Percentiles rank a stretch among this genome's conserved stretches.
Evolutionary conservation across 2,113 vertebrate genomes (phyloP).

Genomic region (Microcebus lehilahytsara): DNA sequence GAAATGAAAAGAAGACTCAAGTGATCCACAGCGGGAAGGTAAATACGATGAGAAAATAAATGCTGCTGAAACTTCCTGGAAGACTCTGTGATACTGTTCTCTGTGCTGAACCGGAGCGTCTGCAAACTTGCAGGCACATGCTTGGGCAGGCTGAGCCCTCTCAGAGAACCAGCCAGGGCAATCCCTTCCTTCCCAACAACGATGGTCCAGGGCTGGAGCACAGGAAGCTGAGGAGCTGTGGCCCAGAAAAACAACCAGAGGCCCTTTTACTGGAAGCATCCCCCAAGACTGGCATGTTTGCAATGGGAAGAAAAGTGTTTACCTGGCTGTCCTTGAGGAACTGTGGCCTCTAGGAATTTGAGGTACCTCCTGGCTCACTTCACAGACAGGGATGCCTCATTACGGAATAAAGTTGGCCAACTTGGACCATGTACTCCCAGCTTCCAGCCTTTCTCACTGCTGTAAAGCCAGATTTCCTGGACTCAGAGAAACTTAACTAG

Average conservation of each 20-base stretch:
- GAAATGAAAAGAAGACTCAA: neutral
- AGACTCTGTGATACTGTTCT: neutral
- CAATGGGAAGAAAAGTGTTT: neutral
- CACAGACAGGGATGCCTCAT: neutral
- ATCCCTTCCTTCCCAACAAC: neutral
- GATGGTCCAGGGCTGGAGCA: neutral
- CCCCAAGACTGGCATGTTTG: neutral
- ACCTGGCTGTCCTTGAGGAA: neutral
- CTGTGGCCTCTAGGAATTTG: neutral
- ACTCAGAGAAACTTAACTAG: neutral
- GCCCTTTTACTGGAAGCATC: neutral
- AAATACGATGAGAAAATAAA: neutral
- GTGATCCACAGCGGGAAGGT: neutral
- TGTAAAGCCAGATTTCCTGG: neutral
- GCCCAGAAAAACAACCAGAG: neutral
- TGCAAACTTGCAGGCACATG: neutral
- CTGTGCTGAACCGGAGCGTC: neutral
- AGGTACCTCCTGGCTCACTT: neutral
- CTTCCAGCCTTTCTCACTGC: neutral
- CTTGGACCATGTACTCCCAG: neutral
- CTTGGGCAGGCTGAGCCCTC: neutral
- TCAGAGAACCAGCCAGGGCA: neutral
- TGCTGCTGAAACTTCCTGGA: neutral
- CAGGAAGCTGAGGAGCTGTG: neutral
- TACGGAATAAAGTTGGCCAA: neutral